These are phyloP conservation scores for Aphaenogaster ashmeadi DNA, from an alignment of 1,140 invertebrate species.

Conservation along the genomic window DNA sequence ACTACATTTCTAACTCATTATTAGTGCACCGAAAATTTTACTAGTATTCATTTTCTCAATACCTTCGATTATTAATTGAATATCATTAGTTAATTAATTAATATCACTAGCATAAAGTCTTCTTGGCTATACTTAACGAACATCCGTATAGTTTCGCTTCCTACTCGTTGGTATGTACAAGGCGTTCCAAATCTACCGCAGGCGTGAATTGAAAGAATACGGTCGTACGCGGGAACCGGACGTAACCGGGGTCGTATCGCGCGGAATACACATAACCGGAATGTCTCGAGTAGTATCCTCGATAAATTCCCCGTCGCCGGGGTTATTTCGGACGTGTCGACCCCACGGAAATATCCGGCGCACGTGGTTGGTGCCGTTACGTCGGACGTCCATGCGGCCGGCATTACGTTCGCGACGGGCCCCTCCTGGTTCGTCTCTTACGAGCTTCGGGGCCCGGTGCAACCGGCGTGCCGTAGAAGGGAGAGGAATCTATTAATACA, in stretches of 20 bases:
- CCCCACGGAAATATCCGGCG: slow-evolving; percentile 70
- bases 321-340: slow-evolving; percentile 65
- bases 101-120: not conserved
- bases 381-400: slow-evolving; percentile 35
- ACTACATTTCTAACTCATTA: not conserved
- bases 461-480: not conserved
- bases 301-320: slow-evolving; percentile 71
- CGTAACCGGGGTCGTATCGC: slow-evolving; percentile 33
- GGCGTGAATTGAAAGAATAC: slow-evolving; percentile 32
- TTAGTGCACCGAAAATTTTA: not conserved
- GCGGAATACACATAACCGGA: slow-evolving; percentile 50
- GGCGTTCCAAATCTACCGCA: not conserved
- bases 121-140: not conserved
- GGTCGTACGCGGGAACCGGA: not conserved
- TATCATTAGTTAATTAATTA: not conserved
- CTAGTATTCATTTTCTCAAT: not conserved
- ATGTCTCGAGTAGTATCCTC: slow-evolving; percentile 66
- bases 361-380: slow-evolving; percentile 58
- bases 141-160: not conserved
- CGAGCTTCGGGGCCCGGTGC: slow-evolving; percentile 14
- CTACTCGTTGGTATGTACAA: not conserved
- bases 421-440: not conserved
- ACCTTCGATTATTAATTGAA: not conserved
- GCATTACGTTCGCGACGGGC: slow-evolving; percentile 21
- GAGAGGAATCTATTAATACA: slow-evolving; percentile 56